Conservation (phyloP, 2,113 vertebrate genomes). For the Casuarius casuarius region DNA sequence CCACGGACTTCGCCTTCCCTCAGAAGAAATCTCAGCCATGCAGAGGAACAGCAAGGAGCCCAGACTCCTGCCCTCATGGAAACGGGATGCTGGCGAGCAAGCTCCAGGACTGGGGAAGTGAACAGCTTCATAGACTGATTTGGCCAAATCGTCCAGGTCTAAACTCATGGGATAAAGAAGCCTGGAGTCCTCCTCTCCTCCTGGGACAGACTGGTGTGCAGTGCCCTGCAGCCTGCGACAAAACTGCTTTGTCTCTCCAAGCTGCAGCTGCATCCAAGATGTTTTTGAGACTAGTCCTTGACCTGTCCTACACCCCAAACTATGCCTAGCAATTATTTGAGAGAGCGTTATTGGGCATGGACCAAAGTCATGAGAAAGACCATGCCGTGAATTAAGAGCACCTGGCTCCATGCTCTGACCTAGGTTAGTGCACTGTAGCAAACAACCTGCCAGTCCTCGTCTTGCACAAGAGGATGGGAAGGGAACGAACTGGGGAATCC, state of each 20-base stretch:
- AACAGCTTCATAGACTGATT: neutral
- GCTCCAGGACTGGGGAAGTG: neutral
- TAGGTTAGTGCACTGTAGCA: neutral
- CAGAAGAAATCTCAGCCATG: neutral
- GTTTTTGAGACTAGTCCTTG: neutral
- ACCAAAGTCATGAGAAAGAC: neutral
- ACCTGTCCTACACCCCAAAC: neutral
- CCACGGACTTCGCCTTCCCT: no score
- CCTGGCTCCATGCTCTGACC: neutral
- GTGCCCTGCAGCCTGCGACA: neutral
- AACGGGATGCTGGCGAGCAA: rapidly evolving
- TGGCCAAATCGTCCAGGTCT: neutral
- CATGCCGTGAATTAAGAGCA: neutral
- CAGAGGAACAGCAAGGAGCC: neutral
- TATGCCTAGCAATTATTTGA: neutral
- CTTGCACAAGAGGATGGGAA: neutral
- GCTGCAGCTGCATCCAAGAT: neutral
- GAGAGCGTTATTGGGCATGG: rapidly evolving
- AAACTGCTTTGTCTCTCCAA: neutral
- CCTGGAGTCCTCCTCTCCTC: neutral
- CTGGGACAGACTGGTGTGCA: neutral
- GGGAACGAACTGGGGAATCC: rapidly evolving
- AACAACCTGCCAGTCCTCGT: neutral
- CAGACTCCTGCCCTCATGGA: neutral
- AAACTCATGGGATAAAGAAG: neutral